These are phyloP conservation scores for Ommatoiulus sabulosus DNA, from an alignment of 2,888 invertebrate species.

Conservation along the genomic window DNA sequence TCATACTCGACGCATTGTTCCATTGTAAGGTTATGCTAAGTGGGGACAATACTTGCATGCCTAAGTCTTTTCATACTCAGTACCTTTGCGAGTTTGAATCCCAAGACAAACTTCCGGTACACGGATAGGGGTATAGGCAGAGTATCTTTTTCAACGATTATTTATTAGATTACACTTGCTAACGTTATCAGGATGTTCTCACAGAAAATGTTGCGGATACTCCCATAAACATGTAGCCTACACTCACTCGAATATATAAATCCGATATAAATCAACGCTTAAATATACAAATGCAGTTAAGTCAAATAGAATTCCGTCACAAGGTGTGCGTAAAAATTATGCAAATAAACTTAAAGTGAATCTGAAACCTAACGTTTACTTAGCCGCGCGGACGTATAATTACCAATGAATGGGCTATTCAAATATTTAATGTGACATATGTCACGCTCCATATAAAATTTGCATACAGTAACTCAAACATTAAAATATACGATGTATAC, in stretches of 20 bases:
- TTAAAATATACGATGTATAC: no score
- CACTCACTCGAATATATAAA: slow-evolving; percentile 5
- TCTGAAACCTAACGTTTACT: not conserved
- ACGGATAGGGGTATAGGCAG: not conserved
- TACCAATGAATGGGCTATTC: not conserved
- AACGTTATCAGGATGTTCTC: slow-evolving; percentile 3
- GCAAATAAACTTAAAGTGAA: not conserved
- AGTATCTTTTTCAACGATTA: not conserved
- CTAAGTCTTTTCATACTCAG: no score
- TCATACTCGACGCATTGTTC: not conserved
- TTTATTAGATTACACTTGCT: not conserved
- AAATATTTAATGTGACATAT: not conserved
- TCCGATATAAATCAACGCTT: not conserved
- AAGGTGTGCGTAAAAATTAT: slow-evolving; percentile 15
- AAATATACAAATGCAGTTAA: not conserved
- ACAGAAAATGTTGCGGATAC: not conserved
- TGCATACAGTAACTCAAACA: no score
- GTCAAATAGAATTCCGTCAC: not conserved
- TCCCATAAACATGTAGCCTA: not conserved
- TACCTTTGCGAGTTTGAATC: not conserved
- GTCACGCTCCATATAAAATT: no score
- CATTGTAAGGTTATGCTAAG: not conserved
- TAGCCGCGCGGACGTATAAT: not conserved
- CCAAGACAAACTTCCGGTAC: not conserved
- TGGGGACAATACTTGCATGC: not conserved